Percentiles rank a stretch among this genome's conserved stretches.
Conservation (phyloP, 2,888 invertebrate genomes). For the Plemyria rubiginata region DNA sequence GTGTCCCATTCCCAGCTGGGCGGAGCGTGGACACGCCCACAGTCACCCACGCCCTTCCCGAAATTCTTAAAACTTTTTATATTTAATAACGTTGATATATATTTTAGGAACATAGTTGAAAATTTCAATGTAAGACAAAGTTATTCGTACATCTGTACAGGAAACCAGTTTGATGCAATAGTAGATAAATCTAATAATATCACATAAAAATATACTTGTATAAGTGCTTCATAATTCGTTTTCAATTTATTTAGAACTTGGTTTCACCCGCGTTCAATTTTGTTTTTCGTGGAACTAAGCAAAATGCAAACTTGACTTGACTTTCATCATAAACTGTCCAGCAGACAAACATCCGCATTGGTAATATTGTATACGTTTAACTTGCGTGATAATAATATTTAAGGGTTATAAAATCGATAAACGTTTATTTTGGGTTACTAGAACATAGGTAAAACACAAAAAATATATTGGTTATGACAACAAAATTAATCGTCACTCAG, state of each 20-base stretch:
- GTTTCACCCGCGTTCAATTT: not conserved
- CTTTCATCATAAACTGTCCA: not conserved
- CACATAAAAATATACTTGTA: no score
- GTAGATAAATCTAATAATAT: no score
- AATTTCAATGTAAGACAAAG: not conserved
- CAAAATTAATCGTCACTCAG: no score
- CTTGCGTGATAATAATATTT: no score
- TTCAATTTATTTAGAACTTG: not conserved
- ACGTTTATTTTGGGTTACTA: no score
- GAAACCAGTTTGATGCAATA: no score
- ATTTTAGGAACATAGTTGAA: not conserved
- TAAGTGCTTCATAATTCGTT: no score
- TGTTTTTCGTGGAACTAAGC: not conserved
- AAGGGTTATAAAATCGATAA: no score
- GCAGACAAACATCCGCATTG: not conserved
- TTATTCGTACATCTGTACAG: no score
- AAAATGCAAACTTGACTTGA: not conserved
- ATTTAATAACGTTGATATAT: constrained; percentile 50
- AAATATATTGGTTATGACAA: no score
- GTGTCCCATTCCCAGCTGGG: constrained; percentile 69
- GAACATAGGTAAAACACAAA: no score
- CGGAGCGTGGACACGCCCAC: constrained; percentile 80
- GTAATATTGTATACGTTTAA: no score
- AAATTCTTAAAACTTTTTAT: constrained; percentile 69
- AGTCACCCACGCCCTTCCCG: constrained; percentile 73